phyloP scores from a whole-genome alignment of 2,797 vertebrate species.

The Austrolebias charrua region DNA sequence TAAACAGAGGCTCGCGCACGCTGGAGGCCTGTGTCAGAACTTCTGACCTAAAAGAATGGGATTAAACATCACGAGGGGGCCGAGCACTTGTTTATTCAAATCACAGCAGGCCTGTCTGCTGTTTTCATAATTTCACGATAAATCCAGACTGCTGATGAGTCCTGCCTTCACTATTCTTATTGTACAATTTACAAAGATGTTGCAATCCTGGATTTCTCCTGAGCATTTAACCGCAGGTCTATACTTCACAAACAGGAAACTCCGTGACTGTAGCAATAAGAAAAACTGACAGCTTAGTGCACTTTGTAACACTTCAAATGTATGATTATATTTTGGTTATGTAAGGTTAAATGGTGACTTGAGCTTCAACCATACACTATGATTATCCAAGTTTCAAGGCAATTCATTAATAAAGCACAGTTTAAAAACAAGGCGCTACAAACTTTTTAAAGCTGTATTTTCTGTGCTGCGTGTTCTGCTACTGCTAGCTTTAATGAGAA shows the following conservation, averaged over 20 bases:
- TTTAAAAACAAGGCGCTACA: no score
- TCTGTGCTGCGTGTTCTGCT: no score
- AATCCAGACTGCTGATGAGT: conserved; percentile 5
- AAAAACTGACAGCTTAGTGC: not conserved
- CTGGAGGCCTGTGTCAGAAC: conserved; percentile 51
- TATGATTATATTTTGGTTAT: no score
- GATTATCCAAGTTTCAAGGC: no score
- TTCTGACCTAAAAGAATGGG: conserved; percentile 47
- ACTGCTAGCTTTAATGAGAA: no score
- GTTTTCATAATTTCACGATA: conserved; percentile 16
- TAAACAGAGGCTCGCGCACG: conserved; percentile 39
- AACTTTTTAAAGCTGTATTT: no score
- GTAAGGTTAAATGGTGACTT: no score
- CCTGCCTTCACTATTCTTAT: conserved; percentile 1
- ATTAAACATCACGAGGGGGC: conserved; percentile 62
- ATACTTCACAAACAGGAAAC: conserved; percentile 5
- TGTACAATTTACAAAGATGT: conserved; percentile 6
- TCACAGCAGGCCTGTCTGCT: conserved; percentile 7
- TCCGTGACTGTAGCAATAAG: not conserved
- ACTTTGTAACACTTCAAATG: not conserved
- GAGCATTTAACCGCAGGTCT: not conserved
- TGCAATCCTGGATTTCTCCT: not conserved
- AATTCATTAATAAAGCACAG: no score
- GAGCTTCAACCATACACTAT: no score
- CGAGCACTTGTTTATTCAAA: conserved; percentile 21